phyloP scores from a whole-genome alignment of 2,113 vertebrate species.

The Elachura formosa region DNA sequence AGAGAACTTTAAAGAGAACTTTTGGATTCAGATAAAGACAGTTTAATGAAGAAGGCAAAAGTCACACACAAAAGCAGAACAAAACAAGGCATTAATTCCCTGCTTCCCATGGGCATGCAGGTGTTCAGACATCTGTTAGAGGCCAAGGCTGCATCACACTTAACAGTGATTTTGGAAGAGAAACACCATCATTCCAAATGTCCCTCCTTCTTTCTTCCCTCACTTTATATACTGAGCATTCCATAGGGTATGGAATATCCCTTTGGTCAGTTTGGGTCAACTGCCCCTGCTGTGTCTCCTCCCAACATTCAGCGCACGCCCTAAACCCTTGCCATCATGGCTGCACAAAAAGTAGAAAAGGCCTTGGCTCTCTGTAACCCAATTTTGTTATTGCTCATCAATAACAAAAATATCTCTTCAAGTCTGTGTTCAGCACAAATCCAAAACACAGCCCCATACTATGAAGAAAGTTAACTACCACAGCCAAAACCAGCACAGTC shows the following conservation, averaged over 20 bases:
- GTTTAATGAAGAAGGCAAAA: not conserved
- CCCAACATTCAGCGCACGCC: accelerated
- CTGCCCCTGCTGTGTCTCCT: not conserved
- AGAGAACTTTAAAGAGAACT: no score
- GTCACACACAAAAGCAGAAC: not conserved
- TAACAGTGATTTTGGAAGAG: not conserved
- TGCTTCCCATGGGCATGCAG: not conserved
- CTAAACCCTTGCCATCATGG: accelerated
- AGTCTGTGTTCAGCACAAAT: not conserved
- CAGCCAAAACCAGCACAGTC: not conserved
- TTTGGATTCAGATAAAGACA: not conserved
- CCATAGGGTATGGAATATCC: not conserved
- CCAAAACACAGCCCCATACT: not conserved
- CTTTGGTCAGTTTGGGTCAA: not conserved
- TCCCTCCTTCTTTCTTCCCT: not conserved
- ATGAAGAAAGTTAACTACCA: not conserved
- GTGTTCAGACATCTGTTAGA: not conserved
- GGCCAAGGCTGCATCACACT: accelerated
- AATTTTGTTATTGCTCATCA: not conserved
- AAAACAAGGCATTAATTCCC: not conserved
- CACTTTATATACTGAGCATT: no score
- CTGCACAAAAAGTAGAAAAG: accelerated
- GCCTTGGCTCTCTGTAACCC: not conserved
- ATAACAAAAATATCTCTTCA: not conserved
- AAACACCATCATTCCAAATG: accelerated